Percentiles rank a stretch among this genome's conserved stretches.
These are phyloP conservation scores for Lepisosteus osseus DNA, from an alignment of 2,113 vertebrate species.

Conservation along the genomic window DNA sequence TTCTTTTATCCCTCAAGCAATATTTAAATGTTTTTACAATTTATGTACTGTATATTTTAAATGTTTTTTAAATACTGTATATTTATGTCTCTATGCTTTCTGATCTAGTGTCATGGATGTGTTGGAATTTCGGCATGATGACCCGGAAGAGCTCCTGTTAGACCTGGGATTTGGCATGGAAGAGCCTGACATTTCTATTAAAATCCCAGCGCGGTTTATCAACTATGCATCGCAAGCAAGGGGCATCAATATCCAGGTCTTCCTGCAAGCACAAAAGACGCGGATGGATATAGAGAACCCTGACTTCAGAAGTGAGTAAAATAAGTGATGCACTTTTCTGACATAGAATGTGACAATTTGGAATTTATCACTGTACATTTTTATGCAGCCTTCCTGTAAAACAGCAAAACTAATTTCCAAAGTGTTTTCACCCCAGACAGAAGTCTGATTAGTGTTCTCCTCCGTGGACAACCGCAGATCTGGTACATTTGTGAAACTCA, in stretches of 20 bases:
- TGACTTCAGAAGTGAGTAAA: conserved; percentile 54
- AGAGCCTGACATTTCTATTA: conserved; percentile 62
- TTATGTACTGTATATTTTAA: no score
- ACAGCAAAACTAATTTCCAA: no score
- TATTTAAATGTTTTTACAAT: no score
- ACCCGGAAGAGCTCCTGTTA: conserved; percentile 70
- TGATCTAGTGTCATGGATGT: conserved; percentile 59
- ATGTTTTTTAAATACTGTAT: background rate
- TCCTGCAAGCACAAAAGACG: conserved; percentile 66
- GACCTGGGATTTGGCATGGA: conserved; percentile 71
- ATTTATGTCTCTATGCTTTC: background rate
- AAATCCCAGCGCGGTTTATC: conserved; percentile 68
- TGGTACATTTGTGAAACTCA: no score
- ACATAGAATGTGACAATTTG: no score
- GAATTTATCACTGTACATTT: no score
- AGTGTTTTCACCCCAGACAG: no score
- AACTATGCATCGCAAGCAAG: conserved; percentile 53
- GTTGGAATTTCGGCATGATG: conserved; percentile 55
- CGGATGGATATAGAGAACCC: conserved; percentile 53
- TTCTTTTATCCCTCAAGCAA: no score
- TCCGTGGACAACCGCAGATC: no score
- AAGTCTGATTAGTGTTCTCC: no score
- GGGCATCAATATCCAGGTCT: conserved; percentile 59
- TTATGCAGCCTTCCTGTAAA: no score
- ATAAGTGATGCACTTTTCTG: background rate